Evolutionary conservation across 2,888 invertebrate species (phyloP), one percentile per base, ranked within the genome.

Genomic region (Chaetogeoica ovagalla): DNA sequence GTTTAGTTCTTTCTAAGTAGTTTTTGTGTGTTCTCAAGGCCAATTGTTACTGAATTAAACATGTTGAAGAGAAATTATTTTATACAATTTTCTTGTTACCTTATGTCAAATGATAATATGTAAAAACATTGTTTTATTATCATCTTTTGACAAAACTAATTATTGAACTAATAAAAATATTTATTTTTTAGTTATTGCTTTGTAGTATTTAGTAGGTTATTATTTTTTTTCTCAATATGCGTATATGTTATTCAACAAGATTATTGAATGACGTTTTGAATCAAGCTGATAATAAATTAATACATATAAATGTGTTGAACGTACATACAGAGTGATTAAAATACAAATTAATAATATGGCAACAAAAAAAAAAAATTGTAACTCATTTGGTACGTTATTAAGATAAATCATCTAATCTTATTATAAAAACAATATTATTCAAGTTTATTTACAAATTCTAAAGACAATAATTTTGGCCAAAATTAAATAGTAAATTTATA

Each of bases 181-280:
- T 59, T 43, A 15, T 59, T 57, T 59, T 75, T 75, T 75, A 65
- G 57, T 65, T 75, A 59, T 48, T 43, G 66, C 43, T 76, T 48
- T 76, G 30, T 59, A 48, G 59, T 76, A 74, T 76, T 30, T 30
- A 66, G 43, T 43, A 30, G 15, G 23, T 76, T 48, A 60, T 17
- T 63, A 43, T 70, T 57, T 75, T 39, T 65, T 62, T 77, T 57
- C 21, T 17, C 62, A 43, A 71, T 48, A 39, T 79, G 63, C 63
- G 63, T 79, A 57, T 77, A 77, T 79, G 23, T 79, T 71, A 79
- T 71, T 79, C 39, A 71, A 71, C 65, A 57, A 71, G 71, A 79
- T 79, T 71, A 71, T 71, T 63, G 43, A 71, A 70, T 79, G 70
- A 79, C 79, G 79, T 71, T 79, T 79, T 63, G 63, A 57, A 63